A percentile compares a stretch with the other conserved stretches of the same genome.
Conservation (phyloP, 1,140 invertebrate species). For the Drosophila melanogaster region DNA sequence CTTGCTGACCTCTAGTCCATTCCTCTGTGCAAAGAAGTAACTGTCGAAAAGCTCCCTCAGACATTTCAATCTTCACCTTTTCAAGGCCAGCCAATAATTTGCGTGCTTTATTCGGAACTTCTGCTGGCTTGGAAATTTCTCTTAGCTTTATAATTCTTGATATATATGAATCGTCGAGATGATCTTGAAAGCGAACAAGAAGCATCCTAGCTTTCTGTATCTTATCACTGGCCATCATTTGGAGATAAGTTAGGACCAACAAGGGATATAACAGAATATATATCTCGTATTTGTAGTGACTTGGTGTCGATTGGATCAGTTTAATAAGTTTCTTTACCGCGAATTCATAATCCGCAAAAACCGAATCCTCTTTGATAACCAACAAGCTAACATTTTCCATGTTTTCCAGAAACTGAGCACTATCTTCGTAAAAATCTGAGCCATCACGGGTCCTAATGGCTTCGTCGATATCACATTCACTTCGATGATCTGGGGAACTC, state of each 20-base stretch:
- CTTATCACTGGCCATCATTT: constrained; percentile 38
- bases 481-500: not conserved
- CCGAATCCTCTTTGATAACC: constrained; percentile 7
- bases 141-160: constrained; percentile 38
- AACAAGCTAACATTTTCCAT: not conserved
- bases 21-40: not conserved
- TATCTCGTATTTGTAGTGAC: constrained; percentile 45
- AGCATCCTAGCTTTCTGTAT: constrained; percentile 13
- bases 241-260: constrained; percentile 33
- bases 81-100: constrained; percentile 26
- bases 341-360: constrained; percentile 27
- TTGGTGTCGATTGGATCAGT: constrained; percentile 8
- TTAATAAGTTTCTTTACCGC: constrained; percentile 14
- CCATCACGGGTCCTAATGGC: not conserved
- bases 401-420: not conserved
- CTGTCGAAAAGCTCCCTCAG: not conserved
- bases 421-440: constrained; percentile 32
- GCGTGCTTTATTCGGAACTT: constrained; percentile 35
- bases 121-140: constrained; percentile 3
- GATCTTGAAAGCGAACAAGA: not conserved
- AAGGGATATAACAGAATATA: constrained; percentile 39
- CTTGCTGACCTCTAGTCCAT: constrained; percentile 27
- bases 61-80: constrained; percentile 32
- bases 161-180: constrained; percentile 38
- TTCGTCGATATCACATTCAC: not conserved